Evolutionary conservation across 2,888 invertebrate species (phyloP).

Genomic region (Drosophila limbata): DNA sequence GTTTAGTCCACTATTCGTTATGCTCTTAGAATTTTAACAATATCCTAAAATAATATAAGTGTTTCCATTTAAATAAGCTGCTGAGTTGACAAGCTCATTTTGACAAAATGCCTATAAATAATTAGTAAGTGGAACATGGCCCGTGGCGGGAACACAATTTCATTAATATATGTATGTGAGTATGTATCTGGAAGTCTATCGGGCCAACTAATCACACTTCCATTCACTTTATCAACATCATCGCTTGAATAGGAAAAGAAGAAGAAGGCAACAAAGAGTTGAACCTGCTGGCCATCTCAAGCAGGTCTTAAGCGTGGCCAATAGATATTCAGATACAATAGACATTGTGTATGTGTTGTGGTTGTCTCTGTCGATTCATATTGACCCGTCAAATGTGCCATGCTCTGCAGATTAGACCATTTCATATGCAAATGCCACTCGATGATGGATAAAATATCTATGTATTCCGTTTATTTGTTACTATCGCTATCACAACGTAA

Average conservation of each 20-base stretch:
- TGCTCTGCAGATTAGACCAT: conserved; percentile 69
- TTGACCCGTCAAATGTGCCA: conserved; percentile 67
- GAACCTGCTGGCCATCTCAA: conserved; percentile 12
- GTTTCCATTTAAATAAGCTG: conserved; percentile 5
- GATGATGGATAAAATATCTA: conserved; percentile 54
- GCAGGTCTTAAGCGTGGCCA: conserved; percentile 24
- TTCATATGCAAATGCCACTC: conserved; percentile 68
- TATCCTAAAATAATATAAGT: conserved; percentile 3
- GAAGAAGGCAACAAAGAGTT: conserved; percentile 24
- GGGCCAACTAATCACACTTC: conserved; percentile 24
- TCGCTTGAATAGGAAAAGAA: conserved; percentile 27
- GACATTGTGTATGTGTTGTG: conserved; percentile 11
- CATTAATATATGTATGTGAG: conserved; percentile 16
- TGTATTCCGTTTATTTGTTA: conserved; percentile 52
- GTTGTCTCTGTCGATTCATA: conserved; percentile 33
- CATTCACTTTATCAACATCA: conserved; percentile 47
- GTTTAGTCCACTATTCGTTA: conserved; percentile 4
- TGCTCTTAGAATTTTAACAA: conserved; percentile 1
- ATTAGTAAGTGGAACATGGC: conserved; percentile 29
- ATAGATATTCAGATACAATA: conserved; percentile 40
- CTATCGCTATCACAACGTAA: conserved; percentile 58
- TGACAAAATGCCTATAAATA: conserved; percentile 25
- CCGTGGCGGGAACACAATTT: conserved; percentile 22
- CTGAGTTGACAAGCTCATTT: conserved; percentile 21
- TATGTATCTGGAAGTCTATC: conserved; percentile 15